A percentile compares a stretch with the other conserved stretches of the same genome.
Evolutionary conservation across 2,797 vertebrate genomes (phyloP).

Genomic region (Dipus sagitta): DNA sequence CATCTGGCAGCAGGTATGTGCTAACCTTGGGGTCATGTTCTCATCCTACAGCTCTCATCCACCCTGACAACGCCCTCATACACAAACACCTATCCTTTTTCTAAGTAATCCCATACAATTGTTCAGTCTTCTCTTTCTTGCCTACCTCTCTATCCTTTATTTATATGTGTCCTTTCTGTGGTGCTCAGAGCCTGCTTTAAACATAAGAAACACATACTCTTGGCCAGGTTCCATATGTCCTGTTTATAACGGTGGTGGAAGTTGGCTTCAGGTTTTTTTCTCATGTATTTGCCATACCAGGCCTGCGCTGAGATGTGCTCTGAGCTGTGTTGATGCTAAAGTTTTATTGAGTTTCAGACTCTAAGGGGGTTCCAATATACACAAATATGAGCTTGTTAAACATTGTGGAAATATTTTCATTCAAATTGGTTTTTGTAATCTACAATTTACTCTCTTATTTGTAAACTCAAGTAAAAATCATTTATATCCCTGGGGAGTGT

Average conservation of each 20-base stretch:
- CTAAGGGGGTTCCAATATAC: constrained; percentile 50
- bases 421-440: constrained; percentile 13
- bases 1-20: not conserved
- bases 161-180: not conserved
- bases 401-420: not conserved
- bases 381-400: constrained; percentile 18
- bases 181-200: not conserved
- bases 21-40: rapidly evolving
- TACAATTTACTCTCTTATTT: constrained; percentile 43
- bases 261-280: not conserved
- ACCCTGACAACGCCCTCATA: not conserved
- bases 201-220: not conserved
- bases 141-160: not conserved
- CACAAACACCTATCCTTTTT: not conserved
- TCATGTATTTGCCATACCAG: not conserved
- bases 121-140: not conserved
- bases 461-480: constrained; percentile 36
- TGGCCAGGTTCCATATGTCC: not conserved
- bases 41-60: not conserved
- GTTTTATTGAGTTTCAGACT: not conserved
- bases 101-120: not conserved
- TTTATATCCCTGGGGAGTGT: not conserved
- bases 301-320: not conserved
- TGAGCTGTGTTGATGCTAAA: not conserved
- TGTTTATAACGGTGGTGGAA: not conserved